Evolutionary conservation across 2,888 invertebrate species (phyloP).

Genomic region (Chydorus sphaericus): DNA sequence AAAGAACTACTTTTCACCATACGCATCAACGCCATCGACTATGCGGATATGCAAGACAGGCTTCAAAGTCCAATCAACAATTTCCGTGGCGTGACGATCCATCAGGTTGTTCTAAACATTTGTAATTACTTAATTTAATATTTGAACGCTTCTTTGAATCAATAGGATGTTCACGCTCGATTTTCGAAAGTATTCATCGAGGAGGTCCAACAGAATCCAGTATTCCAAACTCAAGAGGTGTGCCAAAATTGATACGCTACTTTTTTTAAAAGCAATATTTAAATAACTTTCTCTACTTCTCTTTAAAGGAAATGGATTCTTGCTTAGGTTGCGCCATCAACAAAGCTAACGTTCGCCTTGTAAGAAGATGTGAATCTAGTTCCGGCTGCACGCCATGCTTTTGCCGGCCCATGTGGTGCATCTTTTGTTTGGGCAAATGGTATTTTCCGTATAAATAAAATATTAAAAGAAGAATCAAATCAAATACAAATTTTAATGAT

Average conservation of each 20-base stretch:
- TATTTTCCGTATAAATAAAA: conserved; percentile 21
- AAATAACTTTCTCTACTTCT: too few relatives aligned
- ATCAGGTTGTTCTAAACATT: neutral
- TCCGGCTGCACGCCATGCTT: conserved; percentile 42
- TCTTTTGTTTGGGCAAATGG: conserved; percentile 70
- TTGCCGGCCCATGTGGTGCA: conserved; percentile 81
- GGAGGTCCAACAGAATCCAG: conserved; percentile 52
- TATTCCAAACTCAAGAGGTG: conserved; percentile 42
- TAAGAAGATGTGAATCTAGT: conserved; percentile 45
- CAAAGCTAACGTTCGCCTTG: conserved; percentile 60
- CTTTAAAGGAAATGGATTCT: conserved; percentile 61
- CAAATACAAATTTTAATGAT: conserved; percentile 18
- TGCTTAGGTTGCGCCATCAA: conserved; percentile 82
- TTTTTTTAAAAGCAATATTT: neutral
- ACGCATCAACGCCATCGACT: conserved; percentile 59
- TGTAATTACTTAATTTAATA: neutral
- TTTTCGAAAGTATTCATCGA: conserved; percentile 71
- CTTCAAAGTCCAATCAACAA: conserved; percentile 50
- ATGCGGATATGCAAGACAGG: conserved; percentile 58
- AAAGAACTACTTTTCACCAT: conserved; percentile 15
- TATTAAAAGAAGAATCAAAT: neutral
- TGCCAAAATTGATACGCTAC: neutral
- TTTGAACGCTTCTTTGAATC: conserved; percentile 40
- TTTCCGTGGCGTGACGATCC: conserved; percentile 36
- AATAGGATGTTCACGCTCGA: conserved; percentile 43